Base-by-base conservation (phyloP, 2,113 vertebrate species). In the Gnathonemus echidnorhynchus region DNA sequence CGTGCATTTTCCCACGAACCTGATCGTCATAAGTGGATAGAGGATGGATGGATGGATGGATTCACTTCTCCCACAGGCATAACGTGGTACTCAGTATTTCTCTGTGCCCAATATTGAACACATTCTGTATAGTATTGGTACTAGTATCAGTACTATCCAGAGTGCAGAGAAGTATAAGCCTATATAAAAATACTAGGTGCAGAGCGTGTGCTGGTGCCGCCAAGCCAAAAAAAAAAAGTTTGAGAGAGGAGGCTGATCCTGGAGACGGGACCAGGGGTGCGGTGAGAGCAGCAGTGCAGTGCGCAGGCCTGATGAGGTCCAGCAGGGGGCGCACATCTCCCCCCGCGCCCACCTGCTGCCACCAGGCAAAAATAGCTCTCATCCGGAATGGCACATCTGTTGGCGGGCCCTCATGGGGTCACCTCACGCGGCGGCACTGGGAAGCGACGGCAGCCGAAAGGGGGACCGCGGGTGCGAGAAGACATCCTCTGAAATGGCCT, bases 321-420 rank as follows among this genome's bases (percentile, higher is more conserved):
- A 92, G 93, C 84, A 56, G 91, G 94, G 94, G 90, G 89, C 90
- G 90, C 91, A 93, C 94, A 91, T 92, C 92, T 93, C 92, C 92
- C 92, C 92, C 92, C 92, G 93, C 88, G 93, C 94, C 94, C 93
- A 96, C 95, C 94, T 94, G 93, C 93, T 90, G 90, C 91, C 90
- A 89, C 88, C 92, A 39, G 62, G 91, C 93, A 93, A 93, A 94
- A 95, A 94, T 93, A 95, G 91, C 91, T 49, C 49, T 10, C 90
- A 94, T 92, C 90, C 89, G 91, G 83, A 80, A 86, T 27, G 70
- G 88, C 94, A 93, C 94, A 95, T 94, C 94, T 95, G 94, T 74
- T 91, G 66, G 91, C 91, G 93, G 39, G 70, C 27, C n/a, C 45
- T 35, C 88, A 31, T 31, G 62, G 62, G 62, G 88, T 50, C 88